Evolutionary conservation across 2,113 vertebrate genomes (phyloP).

Genomic region (Podiceps cristatus): DNA sequence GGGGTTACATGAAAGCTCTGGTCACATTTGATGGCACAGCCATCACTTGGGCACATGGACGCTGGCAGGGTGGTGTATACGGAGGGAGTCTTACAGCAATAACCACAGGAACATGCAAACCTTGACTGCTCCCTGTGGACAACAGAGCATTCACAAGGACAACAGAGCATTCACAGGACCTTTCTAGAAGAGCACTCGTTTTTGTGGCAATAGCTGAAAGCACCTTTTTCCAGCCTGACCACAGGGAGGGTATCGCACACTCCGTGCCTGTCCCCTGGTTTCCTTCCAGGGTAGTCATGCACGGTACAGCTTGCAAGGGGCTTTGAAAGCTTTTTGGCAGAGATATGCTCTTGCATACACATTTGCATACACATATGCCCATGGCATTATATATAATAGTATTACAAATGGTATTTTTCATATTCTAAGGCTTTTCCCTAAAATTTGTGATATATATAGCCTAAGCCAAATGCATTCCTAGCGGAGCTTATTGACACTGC

Average conservation of each 20-base stretch:
- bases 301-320: not conserved
- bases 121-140: not conserved
- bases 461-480: not conserved
- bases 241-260: not conserved
- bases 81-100: not conserved
- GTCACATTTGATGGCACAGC: not conserved
- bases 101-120: not conserved
- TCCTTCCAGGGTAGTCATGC: accelerated
- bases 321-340: not conserved
- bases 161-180: not conserved
- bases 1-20: not conserved
- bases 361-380: not conserved
- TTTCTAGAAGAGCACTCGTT: not conserved
- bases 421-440: not conserved
- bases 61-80: not conserved
- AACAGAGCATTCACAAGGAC: not conserved
- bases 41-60: accelerated
- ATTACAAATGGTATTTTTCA: not conserved
- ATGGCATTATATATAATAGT: not conserved
- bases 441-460: not conserved
- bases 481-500: not conserved
- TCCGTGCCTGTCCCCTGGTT: accelerated
- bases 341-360: not conserved
- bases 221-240: not conserved
- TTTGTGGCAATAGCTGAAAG: not conserved